These are phyloP conservation scores for Chymomyza costata DNA, from an alignment of 1,140 invertebrate genomes.

Conservation along the genomic window DNA sequence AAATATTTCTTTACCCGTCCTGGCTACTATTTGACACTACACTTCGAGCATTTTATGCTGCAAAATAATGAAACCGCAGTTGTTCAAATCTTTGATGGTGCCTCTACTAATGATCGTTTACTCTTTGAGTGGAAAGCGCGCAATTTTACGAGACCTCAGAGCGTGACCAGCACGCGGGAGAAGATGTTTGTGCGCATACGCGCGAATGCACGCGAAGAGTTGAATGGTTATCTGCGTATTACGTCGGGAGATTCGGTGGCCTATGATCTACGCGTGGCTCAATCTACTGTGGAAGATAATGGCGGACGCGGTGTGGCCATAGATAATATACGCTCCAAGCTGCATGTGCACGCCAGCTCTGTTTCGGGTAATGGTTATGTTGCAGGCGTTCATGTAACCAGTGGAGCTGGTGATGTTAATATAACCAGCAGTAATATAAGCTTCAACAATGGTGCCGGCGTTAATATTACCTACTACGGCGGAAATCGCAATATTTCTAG, in stretches of 20 bases:
- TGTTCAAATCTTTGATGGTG: conserved; percentile 87
- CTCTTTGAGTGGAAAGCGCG: conserved; percentile 81
- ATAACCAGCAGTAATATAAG: conserved; percentile 91
- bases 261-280: conserved; percentile 91
- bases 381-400: conserved; percentile 89
- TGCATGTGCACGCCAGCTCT: conserved; percentile 87
- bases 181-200: conserved; percentile 86
- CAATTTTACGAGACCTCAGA: conserved; percentile 90
- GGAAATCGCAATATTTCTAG: conserved; percentile 92
- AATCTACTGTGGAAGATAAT: conserved; percentile 90
- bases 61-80: conserved; percentile 83
- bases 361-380: conserved; percentile 92
- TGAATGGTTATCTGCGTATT: conserved; percentile 85
- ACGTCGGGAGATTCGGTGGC: conserved; percentile 87
- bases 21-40: conserved; percentile 88
- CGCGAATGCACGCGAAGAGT: conserved; percentile 82
- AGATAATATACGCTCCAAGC: conserved; percentile 87
- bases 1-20: conserved; percentile 86
- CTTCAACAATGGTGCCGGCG: conserved; percentile 93
- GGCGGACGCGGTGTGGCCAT: conserved; percentile 93
- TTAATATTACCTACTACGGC: conserved; percentile 94
- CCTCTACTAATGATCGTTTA: conserved; percentile 81
- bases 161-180: conserved; percentile 85
- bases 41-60: conserved; percentile 86
- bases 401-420: conserved; percentile 93